Base-by-base conservation (phyloP, 2,797 vertebrate genomes). In the Coregonus ussuriensis region DNA sequence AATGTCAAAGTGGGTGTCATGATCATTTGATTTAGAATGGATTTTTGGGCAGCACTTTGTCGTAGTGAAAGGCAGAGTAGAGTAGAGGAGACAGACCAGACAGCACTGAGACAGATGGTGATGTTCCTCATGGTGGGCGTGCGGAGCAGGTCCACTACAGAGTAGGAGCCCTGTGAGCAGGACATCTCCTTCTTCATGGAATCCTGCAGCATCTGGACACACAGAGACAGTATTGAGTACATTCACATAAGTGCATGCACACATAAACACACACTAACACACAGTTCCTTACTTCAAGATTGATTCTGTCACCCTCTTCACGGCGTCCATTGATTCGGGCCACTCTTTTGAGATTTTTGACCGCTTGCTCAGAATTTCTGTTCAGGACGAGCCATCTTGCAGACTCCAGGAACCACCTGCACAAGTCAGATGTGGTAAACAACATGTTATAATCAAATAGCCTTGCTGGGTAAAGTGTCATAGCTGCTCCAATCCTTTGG, bases 351-450 rank as follows among this genome's bases (percentile, higher is more conserved):
- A 97, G 94, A 80, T 94, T 94, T 85, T 87, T 86, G 37, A 96
- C 71, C 0, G 96, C 96, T 31, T 86, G 41, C 16, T 96, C 93
- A 0, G 93, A 59, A 72, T 93, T 93, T 59, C 92, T 92, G 0
- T 83, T 94, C 51, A 97, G 82, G 4, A 94, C 93, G 51, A 97
- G 89, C 96, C 96, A 97, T n/a, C 95, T 92, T 16, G 95, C 93
- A 0, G 96, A 96, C 85, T 97, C 96, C 31, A 93, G 93, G 71
- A 96, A 93, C 96, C 96, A 97, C 96, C 96, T 96, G 88, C 13
- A 21, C 14, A 41, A 37, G 16, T 35, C 4, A 68, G 14, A 68
- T 68, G 41, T 47, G 9, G 41, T 47, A 47, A 13, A 47, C 31
- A 16, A 16, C 2, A 29, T 65, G n/a, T 18, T 62, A 70, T 18